Evolutionary conservation across 2,888 invertebrate species (phyloP).

Genomic region (Drosophila ustulata): DNA sequence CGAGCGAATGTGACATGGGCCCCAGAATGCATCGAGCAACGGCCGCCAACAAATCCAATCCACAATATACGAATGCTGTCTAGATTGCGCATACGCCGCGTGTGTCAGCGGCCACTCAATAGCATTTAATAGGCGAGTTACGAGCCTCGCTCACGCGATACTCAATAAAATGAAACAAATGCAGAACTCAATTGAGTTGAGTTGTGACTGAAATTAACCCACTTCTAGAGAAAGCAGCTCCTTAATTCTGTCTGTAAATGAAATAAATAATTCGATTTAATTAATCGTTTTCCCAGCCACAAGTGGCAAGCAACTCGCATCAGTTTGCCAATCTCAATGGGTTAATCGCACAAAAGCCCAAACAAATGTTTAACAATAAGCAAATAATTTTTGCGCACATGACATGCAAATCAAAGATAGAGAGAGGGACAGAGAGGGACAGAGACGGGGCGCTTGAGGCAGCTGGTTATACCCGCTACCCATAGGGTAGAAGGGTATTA

Average conservation of each 20-base stretch:
- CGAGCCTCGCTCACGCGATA: constrained; percentile 45
- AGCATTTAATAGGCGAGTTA: constrained; percentile 53
- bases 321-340: constrained; percentile 34
- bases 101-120: constrained; percentile 29
- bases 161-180: constrained; percentile 7
- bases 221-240: not conserved
- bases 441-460: constrained; percentile 20
- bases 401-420: constrained; percentile 60
- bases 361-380: constrained; percentile 60
- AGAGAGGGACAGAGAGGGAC: not conserved
- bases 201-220: constrained; percentile 32
- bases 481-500: too few relatives aligned
- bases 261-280: not conserved
- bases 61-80: constrained; percentile 1
- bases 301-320: too few relatives aligned
- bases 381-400: constrained; percentile 68
- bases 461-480: too few relatives aligned
- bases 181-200: not conserved
- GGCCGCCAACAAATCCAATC: constrained; percentile 31
- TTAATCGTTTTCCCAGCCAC: constrained; percentile 4
- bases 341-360: constrained; percentile 52
- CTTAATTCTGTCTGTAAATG: not conserved
- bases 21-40: constrained; percentile 15
- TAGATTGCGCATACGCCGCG: constrained; percentile 70
- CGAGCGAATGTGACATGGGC: constrained; percentile 79